Percentiles rank a stretch among this genome's conserved stretches.
phyloP scores from a whole-genome alignment of 2,888 invertebrate species.

The Glyphotaelius pellucidus region DNA sequence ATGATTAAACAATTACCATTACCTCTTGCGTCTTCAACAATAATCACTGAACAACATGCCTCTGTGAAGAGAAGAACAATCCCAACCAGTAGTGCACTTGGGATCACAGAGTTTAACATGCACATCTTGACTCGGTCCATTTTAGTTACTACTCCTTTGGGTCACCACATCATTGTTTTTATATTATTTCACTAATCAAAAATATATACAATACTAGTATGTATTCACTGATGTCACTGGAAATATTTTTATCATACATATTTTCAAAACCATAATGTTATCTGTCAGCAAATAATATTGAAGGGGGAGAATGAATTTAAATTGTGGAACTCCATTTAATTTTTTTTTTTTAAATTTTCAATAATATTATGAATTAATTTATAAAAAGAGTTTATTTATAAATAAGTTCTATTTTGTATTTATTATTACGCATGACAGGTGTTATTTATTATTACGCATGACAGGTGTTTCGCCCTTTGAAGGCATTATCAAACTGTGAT shows the following conservation, averaged over 20 bases:
- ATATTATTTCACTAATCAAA: neutral
- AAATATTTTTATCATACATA: neutral
- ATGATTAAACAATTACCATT: constrained; percentile 38
- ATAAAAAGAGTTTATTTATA: too few species aligned
- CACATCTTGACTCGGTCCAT: constrained; percentile 43
- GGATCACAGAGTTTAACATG: constrained; percentile 47
- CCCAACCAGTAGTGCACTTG: constrained; percentile 54
- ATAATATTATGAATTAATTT: too few species aligned
- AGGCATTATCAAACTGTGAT: too few species aligned
- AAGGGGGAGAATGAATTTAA: neutral
- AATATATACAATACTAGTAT: neutral
- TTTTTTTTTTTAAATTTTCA: too few species aligned
- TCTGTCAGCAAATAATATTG: neutral
- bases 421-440: too few species aligned
- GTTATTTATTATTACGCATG: too few species aligned
- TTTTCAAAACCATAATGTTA: neutral
- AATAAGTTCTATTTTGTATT: too few species aligned
- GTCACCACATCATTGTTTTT: neutral
- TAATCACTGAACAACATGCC: constrained; percentile 68
- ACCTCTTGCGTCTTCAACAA: constrained; percentile 71
- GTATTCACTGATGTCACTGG: neutral
- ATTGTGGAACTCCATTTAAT: too few species aligned
- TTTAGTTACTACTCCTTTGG: constrained; percentile 48
- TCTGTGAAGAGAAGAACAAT: constrained; percentile 48
- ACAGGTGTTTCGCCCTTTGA: too few species aligned